Conservation (phyloP, 2,113 vertebrate species). For the Amphiprion percula region DNA sequence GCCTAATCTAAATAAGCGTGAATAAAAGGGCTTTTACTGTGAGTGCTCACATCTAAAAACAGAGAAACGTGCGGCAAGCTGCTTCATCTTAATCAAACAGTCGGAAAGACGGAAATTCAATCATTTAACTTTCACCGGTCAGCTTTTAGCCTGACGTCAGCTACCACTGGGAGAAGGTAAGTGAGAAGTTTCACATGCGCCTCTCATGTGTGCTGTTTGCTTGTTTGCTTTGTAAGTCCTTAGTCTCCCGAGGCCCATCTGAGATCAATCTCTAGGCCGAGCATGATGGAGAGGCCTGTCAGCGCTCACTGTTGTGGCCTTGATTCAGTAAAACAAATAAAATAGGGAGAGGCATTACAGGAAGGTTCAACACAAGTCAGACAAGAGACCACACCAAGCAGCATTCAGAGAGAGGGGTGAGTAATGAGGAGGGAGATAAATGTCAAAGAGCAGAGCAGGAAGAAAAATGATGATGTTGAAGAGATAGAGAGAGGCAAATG, state of each 20-base stretch:
- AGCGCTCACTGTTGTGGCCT: constrained; percentile 76
- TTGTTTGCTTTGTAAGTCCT: constrained; percentile 64
- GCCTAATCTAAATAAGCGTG: constrained; percentile 75
- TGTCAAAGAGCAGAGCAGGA: constrained; percentile 52
- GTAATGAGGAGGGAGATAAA: constrained; percentile 52
- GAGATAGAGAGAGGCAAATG: constrained; percentile 26
- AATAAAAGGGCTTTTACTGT: constrained; percentile 71
- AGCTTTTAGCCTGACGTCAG: constrained; percentile 40
- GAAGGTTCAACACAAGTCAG: constrained; percentile 50
- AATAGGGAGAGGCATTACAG: constrained; percentile 65
- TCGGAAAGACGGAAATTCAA: constrained; percentile 39
- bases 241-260: constrained; percentile 73
- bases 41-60: constrained; percentile 62
- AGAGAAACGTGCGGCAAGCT: constrained; percentile 37
- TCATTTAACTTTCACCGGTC: constrained; percentile 47
- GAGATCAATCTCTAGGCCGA: constrained; percentile 80
- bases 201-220: constrained; percentile 19
- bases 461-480: constrained; percentile 51
- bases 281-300: constrained; percentile 84
- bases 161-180: neutral
- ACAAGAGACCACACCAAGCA: constrained; percentile 61
- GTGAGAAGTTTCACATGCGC: constrained; percentile 18
- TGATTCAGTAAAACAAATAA: constrained; percentile 81
- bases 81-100: constrained; percentile 51
- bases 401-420: constrained; percentile 45